Evolutionary conservation across 1,140 invertebrate species (phyloP), one percentile per base, ranked within the genome.

Genomic region (Drosophila pandora): DNA sequence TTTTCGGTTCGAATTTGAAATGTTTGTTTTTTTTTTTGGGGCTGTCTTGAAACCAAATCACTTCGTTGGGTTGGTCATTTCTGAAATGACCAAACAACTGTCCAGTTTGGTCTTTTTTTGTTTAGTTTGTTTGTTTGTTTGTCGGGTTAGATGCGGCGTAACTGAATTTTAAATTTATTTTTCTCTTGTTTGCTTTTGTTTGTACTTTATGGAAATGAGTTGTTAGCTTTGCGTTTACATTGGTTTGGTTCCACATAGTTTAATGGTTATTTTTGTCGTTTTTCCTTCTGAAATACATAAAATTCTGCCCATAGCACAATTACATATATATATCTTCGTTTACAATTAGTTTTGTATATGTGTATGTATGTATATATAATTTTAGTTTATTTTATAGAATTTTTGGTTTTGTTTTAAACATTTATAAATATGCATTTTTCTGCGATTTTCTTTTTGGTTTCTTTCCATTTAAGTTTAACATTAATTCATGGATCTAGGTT

Each of bases 391-490:
- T 28, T 28, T 65, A 76, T 81, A 74, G 61, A 55, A 84, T 76
- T 76, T 21, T 82, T 41, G 59, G 68, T 78, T 85, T 87, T 43
- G 59, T 76, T 78, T 85, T 75, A 85, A 85, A 85, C 78, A 85
- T 85, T 85, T 87, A 85, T 85, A 85, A 79, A 80, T 81, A 85
- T 87, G 68, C 63, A 30, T 58, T 76, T 60, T 68, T 58, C 17
- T 41, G 39, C 41, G 41, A 22, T 9, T 22, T 58, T 56, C 3
- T 41, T 13, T 41, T 41, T 13, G 12, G 12, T 41, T 41, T 13
- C 13, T 41, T 43, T 43, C 41, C 53, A 50, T 34, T 71, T 64
- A 71, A 49, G 43, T 76, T 81, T 76, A 79, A 84, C 76, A 84
- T 85, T 85, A 63, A 84, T 67, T 70, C 63, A 65, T 50, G 62